Evolutionary conservation across 2,888 invertebrate genomes (phyloP), one percentile per base, ranked within the genome.

Genomic region (Ptychoptera contaminata): DNA sequence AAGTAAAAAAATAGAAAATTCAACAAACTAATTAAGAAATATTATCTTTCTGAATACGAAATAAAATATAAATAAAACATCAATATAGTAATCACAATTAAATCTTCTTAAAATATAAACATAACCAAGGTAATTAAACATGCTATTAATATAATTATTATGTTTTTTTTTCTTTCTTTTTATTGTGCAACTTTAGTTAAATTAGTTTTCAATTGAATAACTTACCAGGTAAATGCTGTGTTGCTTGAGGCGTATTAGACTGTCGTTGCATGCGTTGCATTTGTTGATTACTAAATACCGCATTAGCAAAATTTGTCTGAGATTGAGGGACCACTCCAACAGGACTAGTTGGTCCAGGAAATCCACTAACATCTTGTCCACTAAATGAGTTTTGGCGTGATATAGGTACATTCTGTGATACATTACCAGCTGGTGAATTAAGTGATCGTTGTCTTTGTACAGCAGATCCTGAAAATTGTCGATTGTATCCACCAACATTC

Each of bases 211-310:
- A 32, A 32, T 7, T 32, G 4, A 32, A 32, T 11, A 4, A 42
- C 44, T 16, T 53, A 65, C 66, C 66, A 58, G 65, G 65, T 52
- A 66, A 54, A 54, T 66, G 65, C 52, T 65, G 66, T 31, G 65
- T 63, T 41, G 64, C 61, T 52, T 66, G 67, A 12, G 65, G 64
- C 47, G 63, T 59, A 54, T 60, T 65, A 35, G 56, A 54, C 52
- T 65, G 65, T 1, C 66, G 59, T 49, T 65, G 65, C 51, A 65
- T 54, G 15, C 66, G 58, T 49, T 64, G 62, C 51, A 62, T 47
- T 48, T 62, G 62, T 45, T 52, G 52, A 44, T 54, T 56, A 50
- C 58, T 63, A 50, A 62, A 64, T 45, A 60, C 56, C 47, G 52
- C 61, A 23, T 52, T 50, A 40, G 51, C 47, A 23, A 23, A 23